Percentiles rank a stretch among this genome's conserved stretches.
phyloP scores from a whole-genome alignment of 2,797 vertebrate genomes.

The Ctenopoma kingsleyae region DNA sequence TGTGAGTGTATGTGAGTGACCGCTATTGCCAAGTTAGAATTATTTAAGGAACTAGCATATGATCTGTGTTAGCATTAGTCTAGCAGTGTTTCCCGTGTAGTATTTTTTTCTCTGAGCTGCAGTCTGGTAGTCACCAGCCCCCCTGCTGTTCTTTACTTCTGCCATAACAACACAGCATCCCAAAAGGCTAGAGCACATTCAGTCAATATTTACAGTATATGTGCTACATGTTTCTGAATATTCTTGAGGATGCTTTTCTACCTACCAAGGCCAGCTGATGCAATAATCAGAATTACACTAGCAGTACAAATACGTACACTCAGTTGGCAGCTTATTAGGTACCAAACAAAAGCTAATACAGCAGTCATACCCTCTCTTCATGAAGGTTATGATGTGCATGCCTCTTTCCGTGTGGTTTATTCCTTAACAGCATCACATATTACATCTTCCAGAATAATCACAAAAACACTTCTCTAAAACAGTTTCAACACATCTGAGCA shows the following conservation, averaged over 20 bases:
- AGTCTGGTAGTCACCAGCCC: slow-evolving; percentile 40
- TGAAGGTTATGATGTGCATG: too few species aligned
- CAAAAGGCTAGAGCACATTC: slow-evolving; percentile 5
- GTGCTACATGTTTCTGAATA: background rate
- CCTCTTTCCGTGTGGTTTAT: too few species aligned
- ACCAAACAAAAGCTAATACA: background rate
- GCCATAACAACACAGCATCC: slow-evolving; percentile 31
- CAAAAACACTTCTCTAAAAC: background rate
- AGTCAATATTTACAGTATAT: slow-evolving; percentile 21
- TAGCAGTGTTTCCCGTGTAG: slow-evolving; percentile 60
- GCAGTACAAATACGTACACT: background rate
- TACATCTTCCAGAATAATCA: background rate
- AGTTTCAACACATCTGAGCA: background rate
- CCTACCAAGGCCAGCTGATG: background rate
- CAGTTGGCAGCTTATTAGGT: background rate
- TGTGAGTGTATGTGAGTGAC: background rate
- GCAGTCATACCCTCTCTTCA: background rate
- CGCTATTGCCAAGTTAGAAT: slow-evolving; percentile 4
- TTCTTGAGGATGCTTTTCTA: background rate
- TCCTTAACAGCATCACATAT: background rate
- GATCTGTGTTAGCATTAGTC: slow-evolving; percentile 2
- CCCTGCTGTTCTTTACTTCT: slow-evolving; percentile 37
- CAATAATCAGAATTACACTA: background rate
- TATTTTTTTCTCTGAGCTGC: slow-evolving; percentile 41
- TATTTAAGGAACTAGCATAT: slow-evolving; percentile 26